Evolutionary conservation across 2,888 invertebrate genomes (phyloP).

Genomic region (Apotomis capreana): DNA sequence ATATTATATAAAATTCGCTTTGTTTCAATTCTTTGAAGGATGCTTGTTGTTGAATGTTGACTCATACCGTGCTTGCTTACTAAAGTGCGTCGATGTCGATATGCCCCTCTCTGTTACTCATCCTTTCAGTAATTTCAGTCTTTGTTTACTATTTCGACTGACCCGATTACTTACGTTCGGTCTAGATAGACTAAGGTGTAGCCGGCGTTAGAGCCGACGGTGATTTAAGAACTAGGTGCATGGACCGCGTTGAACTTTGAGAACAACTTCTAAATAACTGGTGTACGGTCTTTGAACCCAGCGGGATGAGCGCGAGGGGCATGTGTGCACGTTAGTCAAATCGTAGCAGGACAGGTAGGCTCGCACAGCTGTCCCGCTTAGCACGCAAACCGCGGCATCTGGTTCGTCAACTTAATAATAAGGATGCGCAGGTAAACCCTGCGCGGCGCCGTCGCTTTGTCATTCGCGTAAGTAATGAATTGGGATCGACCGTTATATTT

Average conservation of each 20-base stretch:
- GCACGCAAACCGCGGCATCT: conserved; percentile 17
- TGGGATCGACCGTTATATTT: conserved; percentile 40
- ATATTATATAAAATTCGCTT: conserved; percentile 19
- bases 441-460: conserved; percentile 26
- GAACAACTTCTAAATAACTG: conserved; percentile 46
- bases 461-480: conserved; percentile 18
- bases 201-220: not conserved
- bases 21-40: conserved; percentile 27
- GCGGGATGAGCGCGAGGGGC: conserved; percentile 55
- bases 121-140: conserved; percentile 28
- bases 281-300: conserved; percentile 72
- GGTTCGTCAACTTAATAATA: conserved; percentile 46
- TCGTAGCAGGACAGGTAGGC: conserved; percentile 52
- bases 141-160: conserved; percentile 33
- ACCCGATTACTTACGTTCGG: conserved; percentile 18
- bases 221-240: conserved; percentile 52
- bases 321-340: conserved; percentile 36
- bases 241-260: conserved; percentile 61
- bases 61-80: conserved; percentile 25
- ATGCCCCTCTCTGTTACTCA: conserved; percentile 25
- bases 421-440: conserved; percentile 35
- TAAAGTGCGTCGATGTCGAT: conserved; percentile 12
- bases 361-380: conserved; percentile 52
- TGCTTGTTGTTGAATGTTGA: conserved; percentile 30
- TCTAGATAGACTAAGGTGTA: conserved; percentile 1